A percentile compares a stretch with the other conserved stretches of the same genome.
phyloP scores from a whole-genome alignment of 2,888 invertebrate genomes.

The Augochlorella aurata region DNA sequence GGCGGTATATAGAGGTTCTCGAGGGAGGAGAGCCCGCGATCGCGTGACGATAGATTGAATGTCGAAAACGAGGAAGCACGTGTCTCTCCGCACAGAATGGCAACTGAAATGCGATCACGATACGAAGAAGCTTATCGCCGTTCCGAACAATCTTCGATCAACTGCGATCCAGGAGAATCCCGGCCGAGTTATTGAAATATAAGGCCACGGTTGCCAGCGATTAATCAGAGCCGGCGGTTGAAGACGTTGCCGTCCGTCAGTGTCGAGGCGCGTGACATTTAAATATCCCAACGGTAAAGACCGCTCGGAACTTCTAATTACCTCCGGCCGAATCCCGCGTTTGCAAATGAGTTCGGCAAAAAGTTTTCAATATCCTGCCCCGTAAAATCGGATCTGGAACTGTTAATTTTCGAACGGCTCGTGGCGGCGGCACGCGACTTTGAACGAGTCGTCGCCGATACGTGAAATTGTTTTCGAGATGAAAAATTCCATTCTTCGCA shows the following conservation, averaged over 20 bases:
- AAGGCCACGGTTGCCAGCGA: neutral
- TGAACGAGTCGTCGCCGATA: too few relatives aligned
- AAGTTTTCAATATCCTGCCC: neutral
- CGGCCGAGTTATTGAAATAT: conserved; percentile 7
- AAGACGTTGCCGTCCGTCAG: neutral
- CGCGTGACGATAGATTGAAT: conserved; percentile 38
- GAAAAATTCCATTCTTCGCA: too few relatives aligned
- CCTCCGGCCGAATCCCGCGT: neutral
- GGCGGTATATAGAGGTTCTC: neutral
- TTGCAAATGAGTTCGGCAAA: neutral
- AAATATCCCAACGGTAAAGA: neutral
- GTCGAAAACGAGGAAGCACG: conserved; percentile 30
- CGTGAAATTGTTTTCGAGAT: too few relatives aligned
- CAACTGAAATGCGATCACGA: conserved; percentile 15
- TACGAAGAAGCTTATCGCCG: neutral
- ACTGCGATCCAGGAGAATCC: neutral
- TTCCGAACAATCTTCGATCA: neutral
- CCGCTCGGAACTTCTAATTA: neutral
- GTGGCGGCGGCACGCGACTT: too few relatives aligned
- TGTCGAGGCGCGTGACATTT: neutral
- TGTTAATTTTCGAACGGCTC: too few relatives aligned
- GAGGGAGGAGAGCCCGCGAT: neutral
- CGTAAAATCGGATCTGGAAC: too few relatives aligned
- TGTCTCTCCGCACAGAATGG: conserved; percentile 36
- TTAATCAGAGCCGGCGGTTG: neutral